Percentiles rank a stretch among this genome's conserved stretches.
phyloP scores from a whole-genome alignment of 2,113 vertebrate genomes.

The Malurus alboscapulatus region DNA sequence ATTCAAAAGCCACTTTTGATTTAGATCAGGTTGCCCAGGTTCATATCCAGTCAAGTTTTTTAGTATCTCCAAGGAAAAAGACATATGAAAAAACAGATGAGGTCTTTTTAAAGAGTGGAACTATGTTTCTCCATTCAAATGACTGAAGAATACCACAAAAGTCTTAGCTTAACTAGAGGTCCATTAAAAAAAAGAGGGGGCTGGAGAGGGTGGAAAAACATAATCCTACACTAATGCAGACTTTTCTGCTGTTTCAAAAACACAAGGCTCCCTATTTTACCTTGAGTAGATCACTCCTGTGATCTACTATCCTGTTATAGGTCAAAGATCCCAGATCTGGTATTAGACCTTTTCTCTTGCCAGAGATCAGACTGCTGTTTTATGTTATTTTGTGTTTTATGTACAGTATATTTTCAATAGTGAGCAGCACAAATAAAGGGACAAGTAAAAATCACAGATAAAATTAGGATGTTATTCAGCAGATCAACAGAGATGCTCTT shows the following conservation, averaged over 20 bases:
- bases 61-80: not conserved
- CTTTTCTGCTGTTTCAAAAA: not conserved
- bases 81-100: not conserved
- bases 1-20: not conserved
- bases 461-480: not conserved
- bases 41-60: not conserved
- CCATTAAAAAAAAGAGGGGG: no score
- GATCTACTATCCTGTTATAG: not conserved
- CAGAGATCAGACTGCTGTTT: not conserved
- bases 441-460: not conserved
- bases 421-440: not conserved
- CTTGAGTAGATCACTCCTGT: no score
- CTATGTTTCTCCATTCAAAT: not conserved
- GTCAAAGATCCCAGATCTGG: not conserved
- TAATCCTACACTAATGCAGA: not conserved
- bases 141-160: not conserved
- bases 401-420: not conserved
- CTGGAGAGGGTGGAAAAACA: accelerated
- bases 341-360: not conserved
- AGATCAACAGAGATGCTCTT: not conserved
- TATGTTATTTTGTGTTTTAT: not conserved
- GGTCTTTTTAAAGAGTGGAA: not conserved
- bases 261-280: not conserved
- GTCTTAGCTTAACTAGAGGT: not conserved
- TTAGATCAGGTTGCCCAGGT: not conserved